Evolutionary conservation across 2,797 vertebrate genomes (phyloP).

Genomic region (Xerus rutilus): DNA sequence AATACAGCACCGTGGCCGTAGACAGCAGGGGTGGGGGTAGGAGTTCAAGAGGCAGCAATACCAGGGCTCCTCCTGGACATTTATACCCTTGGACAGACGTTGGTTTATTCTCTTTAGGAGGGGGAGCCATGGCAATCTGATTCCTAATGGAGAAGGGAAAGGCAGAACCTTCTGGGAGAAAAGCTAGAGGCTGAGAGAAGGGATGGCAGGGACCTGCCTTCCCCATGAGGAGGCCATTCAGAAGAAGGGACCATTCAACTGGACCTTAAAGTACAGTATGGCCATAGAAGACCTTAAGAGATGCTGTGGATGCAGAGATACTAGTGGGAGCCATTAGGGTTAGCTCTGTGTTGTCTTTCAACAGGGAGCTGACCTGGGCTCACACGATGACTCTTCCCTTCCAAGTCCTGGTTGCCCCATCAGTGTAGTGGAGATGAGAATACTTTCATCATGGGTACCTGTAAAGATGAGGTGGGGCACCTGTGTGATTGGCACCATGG

Average conservation of each 20-base stretch:
- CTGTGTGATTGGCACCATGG: neutral
- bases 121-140: neutral
- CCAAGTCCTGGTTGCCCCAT: neutral
- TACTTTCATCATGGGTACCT: neutral
- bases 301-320: neutral
- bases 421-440: neutral
- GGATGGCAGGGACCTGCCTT: neutral
- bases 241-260: neutral
- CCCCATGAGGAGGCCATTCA: neutral
- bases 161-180: neutral
- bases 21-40: neutral
- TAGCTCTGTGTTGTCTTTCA: neutral
- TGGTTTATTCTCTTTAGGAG: conserved; percentile 21
- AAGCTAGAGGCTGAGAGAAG: neutral
- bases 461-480: neutral
- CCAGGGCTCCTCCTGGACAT: neutral
- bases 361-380: neutral
- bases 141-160: neutral
- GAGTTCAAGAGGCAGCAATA: neutral
- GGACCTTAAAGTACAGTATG: neutral
- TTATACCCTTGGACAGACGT: neutral
- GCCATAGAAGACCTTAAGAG: neutral
- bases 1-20: fast-evolving
- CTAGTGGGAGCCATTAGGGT: neutral
- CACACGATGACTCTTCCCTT: neutral